phyloP scores from a whole-genome alignment of 2,888 invertebrate genomes.

The Ceriagrion tenellum region DNA sequence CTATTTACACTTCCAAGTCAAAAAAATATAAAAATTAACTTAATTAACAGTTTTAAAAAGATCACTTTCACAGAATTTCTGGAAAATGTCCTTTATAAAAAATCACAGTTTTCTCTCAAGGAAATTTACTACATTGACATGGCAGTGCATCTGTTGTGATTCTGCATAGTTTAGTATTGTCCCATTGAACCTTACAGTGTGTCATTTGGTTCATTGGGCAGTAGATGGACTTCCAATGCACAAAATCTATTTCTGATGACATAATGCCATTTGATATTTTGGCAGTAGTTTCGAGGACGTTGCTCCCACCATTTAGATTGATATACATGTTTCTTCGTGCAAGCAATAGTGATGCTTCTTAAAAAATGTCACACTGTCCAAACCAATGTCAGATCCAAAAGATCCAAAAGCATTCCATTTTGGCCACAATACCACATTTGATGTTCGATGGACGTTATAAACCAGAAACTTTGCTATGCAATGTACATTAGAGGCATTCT shows the following conservation, averaged over 20 bases:
- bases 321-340: background rate
- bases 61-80: background rate
- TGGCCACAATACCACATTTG: background rate
- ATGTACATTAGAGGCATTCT: too few relatives aligned
- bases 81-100: slow-evolving; percentile 40
- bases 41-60: slow-evolving; percentile 53
- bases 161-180: background rate
- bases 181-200: background rate
- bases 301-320: background rate
- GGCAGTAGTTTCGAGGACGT: background rate
- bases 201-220: background rate
- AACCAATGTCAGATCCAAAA: background rate
- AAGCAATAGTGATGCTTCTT: background rate
- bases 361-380: background rate
- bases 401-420: background rate
- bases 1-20: slow-evolving; percentile 46
- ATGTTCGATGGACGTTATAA: too few relatives aligned
- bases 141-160: slow-evolving; percentile 39
- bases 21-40: slow-evolving; percentile 50
- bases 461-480: too few relatives aligned
- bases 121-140: slow-evolving; percentile 59
- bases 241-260: background rate
- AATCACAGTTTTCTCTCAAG: slow-evolving; percentile 62
- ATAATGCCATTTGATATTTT: background rate
- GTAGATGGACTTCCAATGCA: background rate